phyloP scores from a whole-genome alignment of 1,140 invertebrate species.

The Bursaphelenchus mucronatus region DNA sequence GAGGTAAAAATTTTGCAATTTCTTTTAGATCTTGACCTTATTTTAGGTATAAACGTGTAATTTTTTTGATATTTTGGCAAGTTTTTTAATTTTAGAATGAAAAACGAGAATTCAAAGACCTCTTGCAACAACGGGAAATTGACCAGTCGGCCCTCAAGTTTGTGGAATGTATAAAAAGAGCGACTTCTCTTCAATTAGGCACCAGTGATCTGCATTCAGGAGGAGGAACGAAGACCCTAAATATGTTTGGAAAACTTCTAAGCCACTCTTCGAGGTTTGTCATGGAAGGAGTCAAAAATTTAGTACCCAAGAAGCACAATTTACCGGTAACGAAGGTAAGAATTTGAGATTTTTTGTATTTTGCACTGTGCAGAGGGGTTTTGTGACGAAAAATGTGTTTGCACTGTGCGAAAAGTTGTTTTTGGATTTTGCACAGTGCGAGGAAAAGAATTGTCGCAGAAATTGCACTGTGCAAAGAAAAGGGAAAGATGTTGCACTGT shows the following conservation, averaged over 20 bases:
- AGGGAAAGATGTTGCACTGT: too few relatives aligned
- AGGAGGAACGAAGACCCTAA: conserved; percentile 90
- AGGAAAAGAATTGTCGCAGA: neutral
- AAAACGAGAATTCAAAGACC: conserved; percentile 28
- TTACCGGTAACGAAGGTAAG: conserved; percentile 74
- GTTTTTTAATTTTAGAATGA: conserved; percentile 27
- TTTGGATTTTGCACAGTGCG: neutral
- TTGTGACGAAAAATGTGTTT: neutral
- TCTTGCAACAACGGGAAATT: conserved; percentile 42
- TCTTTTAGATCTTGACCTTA: conserved; percentile 1
- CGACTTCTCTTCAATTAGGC: neutral
- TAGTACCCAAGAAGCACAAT: conserved; percentile 95
- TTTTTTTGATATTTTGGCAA: too few relatives aligned
- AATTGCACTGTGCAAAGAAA: too few relatives aligned
- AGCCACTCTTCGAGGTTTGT: conserved; percentile 94
- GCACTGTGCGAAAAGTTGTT: neutral
- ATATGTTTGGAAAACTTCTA: conserved; percentile 96
- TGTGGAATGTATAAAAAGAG: conserved; percentile 42
- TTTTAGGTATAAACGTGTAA: neutral
- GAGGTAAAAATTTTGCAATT: conserved; percentile 16
- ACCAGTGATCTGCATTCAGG: conserved; percentile 67
- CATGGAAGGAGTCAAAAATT: conserved; percentile 98
- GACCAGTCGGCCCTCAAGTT: conserved; percentile 49
- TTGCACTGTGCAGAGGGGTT: neutral
- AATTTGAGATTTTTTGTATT: conserved; percentile 7